These are phyloP conservation scores for Corella eumyota DNA, from an alignment of 23 tunicate species.

Conservation along the genomic window DNA sequence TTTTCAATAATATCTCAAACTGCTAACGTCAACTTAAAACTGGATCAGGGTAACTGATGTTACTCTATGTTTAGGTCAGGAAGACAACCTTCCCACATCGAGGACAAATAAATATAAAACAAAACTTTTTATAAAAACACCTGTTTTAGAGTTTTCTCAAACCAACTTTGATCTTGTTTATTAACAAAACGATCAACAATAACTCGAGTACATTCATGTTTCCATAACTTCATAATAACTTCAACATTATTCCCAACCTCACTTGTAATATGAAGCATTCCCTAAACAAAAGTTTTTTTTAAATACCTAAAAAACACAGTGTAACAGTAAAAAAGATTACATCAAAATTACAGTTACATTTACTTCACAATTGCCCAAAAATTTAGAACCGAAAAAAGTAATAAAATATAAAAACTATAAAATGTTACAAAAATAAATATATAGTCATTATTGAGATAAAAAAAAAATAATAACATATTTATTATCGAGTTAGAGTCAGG, in stretches of 20 bases:
- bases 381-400: no score
- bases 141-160: constrained; percentile 68
- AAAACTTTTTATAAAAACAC: background rate
- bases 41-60: no score
- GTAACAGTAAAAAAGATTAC: background rate
- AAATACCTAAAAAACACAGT: background rate
- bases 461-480: no score
- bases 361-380: background rate
- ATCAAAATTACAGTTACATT: background rate
- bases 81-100: no score
- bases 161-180: constrained; percentile 77
- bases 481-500: no score
- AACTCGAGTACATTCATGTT: constrained; percentile 83
- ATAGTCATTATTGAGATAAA: no score
- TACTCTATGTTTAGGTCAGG: no score
- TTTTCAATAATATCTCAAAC: no score
- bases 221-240: constrained; percentile 65
- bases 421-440: no score
- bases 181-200: constrained; percentile 93
- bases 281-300: constrained; percentile 9
- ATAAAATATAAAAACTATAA: no score
- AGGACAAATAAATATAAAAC: no score
- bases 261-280: constrained; percentile 56
- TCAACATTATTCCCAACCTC: constrained; percentile 31
- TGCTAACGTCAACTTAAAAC: no score